Base-by-base conservation (phyloP, 1,140 invertebrate genomes). In the Brachionus koreanus region DNA sequence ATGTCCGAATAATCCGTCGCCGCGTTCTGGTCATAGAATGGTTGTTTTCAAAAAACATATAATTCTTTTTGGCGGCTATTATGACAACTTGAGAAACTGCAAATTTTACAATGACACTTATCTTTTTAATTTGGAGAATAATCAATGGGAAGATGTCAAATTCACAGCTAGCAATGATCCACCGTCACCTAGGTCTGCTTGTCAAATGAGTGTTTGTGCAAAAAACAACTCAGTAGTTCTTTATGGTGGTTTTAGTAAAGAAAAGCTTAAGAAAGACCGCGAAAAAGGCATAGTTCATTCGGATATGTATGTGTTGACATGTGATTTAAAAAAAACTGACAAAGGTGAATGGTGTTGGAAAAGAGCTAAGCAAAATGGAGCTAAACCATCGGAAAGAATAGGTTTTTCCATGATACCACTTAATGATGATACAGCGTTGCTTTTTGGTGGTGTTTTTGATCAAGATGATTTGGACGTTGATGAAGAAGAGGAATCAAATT, bases 21-120 rank as follows among this genome's bases (percentile, higher is more conserved):
- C 94, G 0, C 90, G 95, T 83, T 96, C 94, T 87, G 95, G 95
- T 0, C 95, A 97, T 87, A 90, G 95, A 83, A 97, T 97, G 95
- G 90, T 92, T 6, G 90, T 91, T 5, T 89, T 91, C 13, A 94
- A 94, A 85, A 94, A 93, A 84, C 91, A 92, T 83, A 86, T 97
- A 0, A 90, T 95, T 83, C 89, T 97, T 23, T 97, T 97, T 90
- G 95, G 95, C 0, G 95, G 95, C 16, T 97, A 95, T 87, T 91
- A 94, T 86, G 95, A 97, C 87, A 96, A 95, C 88, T 84, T 92
- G 5, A 91, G 93, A 79, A 92, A 94, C 65, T 96, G 93, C 86
- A 93, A 93, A 85, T 97, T 97, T 88, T 95, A 92, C 86, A 96
- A 96, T 88, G 95, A 97, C 89, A 86, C 95, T 3, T 90, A 95